These are phyloP conservation scores for Neopipo cinnamomea DNA, from an alignment of 2,113 vertebrate genomes.

Conservation along the genomic window DNA sequence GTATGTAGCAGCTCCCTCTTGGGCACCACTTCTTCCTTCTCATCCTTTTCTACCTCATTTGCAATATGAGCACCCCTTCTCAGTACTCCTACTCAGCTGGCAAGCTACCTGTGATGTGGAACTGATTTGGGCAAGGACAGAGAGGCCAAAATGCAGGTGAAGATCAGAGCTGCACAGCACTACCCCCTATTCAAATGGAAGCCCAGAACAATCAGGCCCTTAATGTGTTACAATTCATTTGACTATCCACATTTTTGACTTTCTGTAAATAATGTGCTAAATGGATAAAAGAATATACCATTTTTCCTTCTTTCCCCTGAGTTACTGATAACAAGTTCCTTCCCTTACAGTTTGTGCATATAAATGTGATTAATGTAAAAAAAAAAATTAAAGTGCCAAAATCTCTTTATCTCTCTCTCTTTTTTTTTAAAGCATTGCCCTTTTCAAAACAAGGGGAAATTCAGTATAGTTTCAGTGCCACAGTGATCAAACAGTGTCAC, in stretches of 20 bases:
- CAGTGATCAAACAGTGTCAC: conserved; percentile 91
- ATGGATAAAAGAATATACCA: conserved; percentile 59
- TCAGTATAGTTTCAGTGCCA: conserved; percentile 84
- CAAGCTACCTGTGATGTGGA: neutral
- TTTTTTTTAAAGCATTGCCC: conserved; percentile 77
- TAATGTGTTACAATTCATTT: conserved; percentile 41
- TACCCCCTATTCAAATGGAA: neutral
- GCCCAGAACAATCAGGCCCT: neutral
- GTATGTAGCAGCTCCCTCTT: neutral
- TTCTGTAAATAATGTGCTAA: conserved; percentile 57
- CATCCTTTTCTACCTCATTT: neutral
- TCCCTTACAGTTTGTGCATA: conserved; percentile 68
- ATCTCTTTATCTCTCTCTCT: conserved; percentile 39
- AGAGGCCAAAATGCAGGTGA: neutral
- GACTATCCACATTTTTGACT: conserved; percentile 38
- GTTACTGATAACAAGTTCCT: conserved; percentile 59
- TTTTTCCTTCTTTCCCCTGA: conserved; percentile 61
- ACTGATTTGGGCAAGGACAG: neutral
- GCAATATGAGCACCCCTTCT: neutral
- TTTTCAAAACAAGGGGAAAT: conserved; percentile 96
- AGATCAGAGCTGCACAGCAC: fast-evolving
- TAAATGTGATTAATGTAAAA: conserved; percentile 67
- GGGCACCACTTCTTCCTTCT: neutral
- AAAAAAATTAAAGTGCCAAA: conserved; percentile 53
- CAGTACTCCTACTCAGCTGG: neutral